These are phyloP conservation scores for Aphidius ervi DNA, from an alignment of 1,140 invertebrate genomes.

Conservation along the genomic window DNA sequence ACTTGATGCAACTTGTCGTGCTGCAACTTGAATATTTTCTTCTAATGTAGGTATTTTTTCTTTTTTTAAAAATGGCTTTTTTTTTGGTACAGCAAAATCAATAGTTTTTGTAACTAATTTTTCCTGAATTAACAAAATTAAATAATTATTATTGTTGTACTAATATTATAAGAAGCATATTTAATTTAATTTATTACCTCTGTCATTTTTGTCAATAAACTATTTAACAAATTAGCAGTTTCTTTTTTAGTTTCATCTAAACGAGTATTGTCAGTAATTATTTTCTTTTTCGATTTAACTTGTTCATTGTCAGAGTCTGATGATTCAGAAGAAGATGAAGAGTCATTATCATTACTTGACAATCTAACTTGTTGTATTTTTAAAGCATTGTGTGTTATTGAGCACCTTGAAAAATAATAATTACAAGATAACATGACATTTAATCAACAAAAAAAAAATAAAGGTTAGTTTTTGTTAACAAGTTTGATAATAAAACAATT, in stretches of 20 bases:
- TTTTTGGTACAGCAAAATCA: conserved; percentile 8
- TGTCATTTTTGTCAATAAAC: conserved; percentile 24
- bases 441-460: too few species aligned
- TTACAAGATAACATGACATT: too few species aligned
- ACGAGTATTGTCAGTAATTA: conserved; percentile 15
- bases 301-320: conserved; percentile 34
- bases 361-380: conserved; percentile 24
- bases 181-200: conserved; percentile 19
- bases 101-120: conserved; percentile 6
- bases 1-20: conserved; percentile 62
- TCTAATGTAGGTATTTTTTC: conserved; percentile 31
- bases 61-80: conserved; percentile 11
- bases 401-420: conserved; percentile 21
- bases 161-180: background rate
- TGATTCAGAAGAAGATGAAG: conserved; percentile 35
- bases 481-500: too few species aligned
- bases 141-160: background rate
- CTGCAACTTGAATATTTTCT: conserved; percentile 56
- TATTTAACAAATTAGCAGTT: conserved; percentile 24
- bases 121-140: conserved; percentile 1
- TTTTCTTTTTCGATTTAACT: conserved; percentile 7
- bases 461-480: too few species aligned
- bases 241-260: conserved; percentile 15
- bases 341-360: conserved; percentile 16
- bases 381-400: conserved; percentile 20